These are phyloP conservation scores for Candidula unifasciata DNA, from an alignment of 2,888 invertebrate species.

Conservation along the genomic window DNA sequence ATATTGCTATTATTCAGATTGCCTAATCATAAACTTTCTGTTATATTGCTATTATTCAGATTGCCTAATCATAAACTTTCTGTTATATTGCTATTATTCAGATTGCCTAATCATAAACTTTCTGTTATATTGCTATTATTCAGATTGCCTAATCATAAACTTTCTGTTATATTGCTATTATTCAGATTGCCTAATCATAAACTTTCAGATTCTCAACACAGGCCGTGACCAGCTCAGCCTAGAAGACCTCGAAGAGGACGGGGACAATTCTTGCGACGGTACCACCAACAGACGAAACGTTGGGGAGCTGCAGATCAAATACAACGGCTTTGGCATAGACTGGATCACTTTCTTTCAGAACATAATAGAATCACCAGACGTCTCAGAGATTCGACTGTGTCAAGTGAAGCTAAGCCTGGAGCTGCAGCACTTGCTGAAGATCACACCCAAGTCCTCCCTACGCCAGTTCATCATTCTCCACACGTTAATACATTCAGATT, in stretches of 20 bases:
- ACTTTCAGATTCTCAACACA: slow-evolving; percentile 42
- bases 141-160: no score
- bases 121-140: no score
- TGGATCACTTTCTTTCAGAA: slow-evolving; percentile 55
- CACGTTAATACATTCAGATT: slow-evolving; percentile 60
- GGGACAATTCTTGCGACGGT: slow-evolving; percentile 34
- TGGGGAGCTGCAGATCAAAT: slow-evolving; percentile 52
- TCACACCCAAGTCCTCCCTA: slow-evolving; percentile 55
- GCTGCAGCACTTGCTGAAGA: slow-evolving; percentile 56
- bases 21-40: no score
- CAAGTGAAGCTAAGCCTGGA: slow-evolving; percentile 51
- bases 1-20: no score
- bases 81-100: no score
- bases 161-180: no score
- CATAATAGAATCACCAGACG: slow-evolving; percentile 49
- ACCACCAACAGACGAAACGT: slow-evolving; percentile 30
- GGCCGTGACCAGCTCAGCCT: background rate
- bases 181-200: no score
- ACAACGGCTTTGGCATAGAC: slow-evolving; percentile 55
- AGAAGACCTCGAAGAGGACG: background rate
- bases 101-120: no score
- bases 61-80: no score
- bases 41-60: no score
- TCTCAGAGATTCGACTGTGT: slow-evolving; percentile 50
- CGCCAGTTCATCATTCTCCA: slow-evolving; percentile 62